phyloP scores from a whole-genome alignment of 2,113 vertebrate genomes.

The Trachemys scripta region DNA sequence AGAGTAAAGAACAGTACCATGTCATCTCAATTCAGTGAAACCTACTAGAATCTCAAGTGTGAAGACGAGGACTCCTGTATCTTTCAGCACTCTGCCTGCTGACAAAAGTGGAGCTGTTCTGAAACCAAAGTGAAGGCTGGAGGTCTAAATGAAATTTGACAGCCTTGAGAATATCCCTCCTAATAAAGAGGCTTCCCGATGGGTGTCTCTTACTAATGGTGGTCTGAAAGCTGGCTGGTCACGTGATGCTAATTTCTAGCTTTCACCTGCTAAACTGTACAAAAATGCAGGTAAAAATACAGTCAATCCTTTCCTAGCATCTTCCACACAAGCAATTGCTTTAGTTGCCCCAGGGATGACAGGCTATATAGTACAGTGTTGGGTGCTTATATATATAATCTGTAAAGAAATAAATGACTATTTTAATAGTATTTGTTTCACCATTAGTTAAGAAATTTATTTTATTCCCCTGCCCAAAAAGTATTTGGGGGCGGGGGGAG shows the following conservation, averaged over 20 bases:
- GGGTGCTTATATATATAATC: no score
- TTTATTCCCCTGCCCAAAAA: no score
- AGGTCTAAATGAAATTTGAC: background rate
- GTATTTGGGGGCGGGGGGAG: no score
- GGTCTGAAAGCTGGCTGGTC: background rate
- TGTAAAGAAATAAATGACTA: no score
- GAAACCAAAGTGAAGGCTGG: background rate
- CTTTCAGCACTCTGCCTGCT: background rate
- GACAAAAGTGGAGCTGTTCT: background rate
- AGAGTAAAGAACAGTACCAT: background rate
- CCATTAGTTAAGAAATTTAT: no score
- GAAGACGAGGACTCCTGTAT: background rate
- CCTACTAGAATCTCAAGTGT: background rate
- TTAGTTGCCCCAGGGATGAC: fast-evolving
- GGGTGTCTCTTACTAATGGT: background rate
- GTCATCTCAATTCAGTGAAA: background rate
- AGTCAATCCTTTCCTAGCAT: background rate
- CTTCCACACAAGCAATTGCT: fast-evolving
- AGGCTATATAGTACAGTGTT: background rate
- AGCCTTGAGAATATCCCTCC: background rate
- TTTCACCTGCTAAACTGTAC: background rate
- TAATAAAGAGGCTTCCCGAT: background rate
- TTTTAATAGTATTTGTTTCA: no score
- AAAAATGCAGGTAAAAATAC: background rate
- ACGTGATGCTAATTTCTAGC: background rate